Percentiles rank a stretch among this genome's conserved stretches.
phyloP scores from a whole-genome alignment of 2,797 vertebrate genomes.

The Eulemur rubriventer region DNA sequence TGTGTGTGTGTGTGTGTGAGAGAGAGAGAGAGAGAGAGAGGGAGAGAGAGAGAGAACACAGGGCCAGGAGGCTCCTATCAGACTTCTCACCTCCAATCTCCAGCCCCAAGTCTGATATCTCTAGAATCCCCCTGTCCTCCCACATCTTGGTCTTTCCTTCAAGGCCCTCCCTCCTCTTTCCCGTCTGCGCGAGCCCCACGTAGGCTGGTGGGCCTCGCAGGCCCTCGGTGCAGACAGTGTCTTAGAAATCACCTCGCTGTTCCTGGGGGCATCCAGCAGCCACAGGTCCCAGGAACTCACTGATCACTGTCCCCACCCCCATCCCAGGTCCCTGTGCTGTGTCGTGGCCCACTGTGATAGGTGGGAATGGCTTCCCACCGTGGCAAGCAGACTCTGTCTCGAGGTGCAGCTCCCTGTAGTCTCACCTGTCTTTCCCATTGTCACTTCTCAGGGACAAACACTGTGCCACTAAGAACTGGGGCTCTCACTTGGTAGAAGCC shows the following conservation, averaged over 20 bases:
- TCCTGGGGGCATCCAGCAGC: not conserved
- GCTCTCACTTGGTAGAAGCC: not conserved
- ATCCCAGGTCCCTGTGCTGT: accelerated
- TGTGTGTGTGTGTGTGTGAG: too few relatives aligned
- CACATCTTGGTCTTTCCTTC: not conserved
- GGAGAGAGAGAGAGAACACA: not conserved
- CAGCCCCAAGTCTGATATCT: not conserved
- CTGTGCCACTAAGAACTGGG: not conserved
- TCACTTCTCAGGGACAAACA: not conserved
- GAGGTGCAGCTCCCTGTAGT: not conserved
- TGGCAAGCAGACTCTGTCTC: not conserved
- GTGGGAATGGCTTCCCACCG: not conserved
- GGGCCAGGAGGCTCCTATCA: not conserved
- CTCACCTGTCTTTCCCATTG: not conserved
- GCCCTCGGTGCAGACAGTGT: accelerated
- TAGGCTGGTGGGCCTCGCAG: not conserved
- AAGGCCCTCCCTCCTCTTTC: not conserved
- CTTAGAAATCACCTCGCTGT: not conserved
- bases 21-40: not conserved
- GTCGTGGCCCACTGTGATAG: not conserved
- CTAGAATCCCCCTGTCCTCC: too few relatives aligned
- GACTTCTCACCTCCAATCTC: not conserved
- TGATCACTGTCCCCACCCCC: accelerated
- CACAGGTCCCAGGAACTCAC: too few relatives aligned
- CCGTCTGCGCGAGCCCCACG: not conserved